phyloP scores from a whole-genome alignment of 64 coral and sea anemone genomes.

The Cladopsammia gracilis region DNA sequence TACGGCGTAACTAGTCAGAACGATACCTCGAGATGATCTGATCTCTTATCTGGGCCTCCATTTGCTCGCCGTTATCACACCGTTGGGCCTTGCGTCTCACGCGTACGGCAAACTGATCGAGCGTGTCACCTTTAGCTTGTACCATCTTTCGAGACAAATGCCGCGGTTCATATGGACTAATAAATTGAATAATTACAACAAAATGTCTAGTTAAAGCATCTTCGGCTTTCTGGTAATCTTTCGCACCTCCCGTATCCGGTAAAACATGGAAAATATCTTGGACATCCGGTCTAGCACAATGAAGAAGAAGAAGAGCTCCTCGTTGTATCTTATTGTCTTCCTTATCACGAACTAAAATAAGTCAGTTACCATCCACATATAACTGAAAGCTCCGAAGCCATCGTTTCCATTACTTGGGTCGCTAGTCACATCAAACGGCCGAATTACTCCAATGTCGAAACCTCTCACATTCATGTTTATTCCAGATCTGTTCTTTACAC shows the following conservation, averaged over 20 bases:
- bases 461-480: no score
- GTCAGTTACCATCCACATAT: no score
- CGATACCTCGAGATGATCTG: slow-evolving; percentile 49
- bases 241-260: slow-evolving; percentile 20
- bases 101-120: background rate
- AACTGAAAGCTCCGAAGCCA: no score
- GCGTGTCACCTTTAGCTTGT: background rate
- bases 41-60: slow-evolving; percentile 34
- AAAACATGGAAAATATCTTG: slow-evolving; percentile 63
- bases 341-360: background rate
- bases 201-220: slow-evolving; percentile 39
- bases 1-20: slow-evolving; percentile 36
- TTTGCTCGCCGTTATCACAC: background rate
- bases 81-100: background rate
- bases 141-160: slow-evolving; percentile 35
- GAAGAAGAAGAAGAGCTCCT: slow-evolving; percentile 52
- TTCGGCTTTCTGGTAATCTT: slow-evolving; percentile 57
- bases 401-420: no score
- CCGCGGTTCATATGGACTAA: slow-evolving; percentile 47
- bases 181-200: slow-evolving; percentile 19
- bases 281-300: slow-evolving; percentile 36
- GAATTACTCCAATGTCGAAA: no score
- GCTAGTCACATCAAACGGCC: no score
- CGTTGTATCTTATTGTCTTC: slow-evolving; percentile 66
- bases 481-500: no score